These are phyloP conservation scores for Ypsolopha sequella DNA, from an alignment of 2,888 invertebrate genomes.

Conservation along the genomic window DNA sequence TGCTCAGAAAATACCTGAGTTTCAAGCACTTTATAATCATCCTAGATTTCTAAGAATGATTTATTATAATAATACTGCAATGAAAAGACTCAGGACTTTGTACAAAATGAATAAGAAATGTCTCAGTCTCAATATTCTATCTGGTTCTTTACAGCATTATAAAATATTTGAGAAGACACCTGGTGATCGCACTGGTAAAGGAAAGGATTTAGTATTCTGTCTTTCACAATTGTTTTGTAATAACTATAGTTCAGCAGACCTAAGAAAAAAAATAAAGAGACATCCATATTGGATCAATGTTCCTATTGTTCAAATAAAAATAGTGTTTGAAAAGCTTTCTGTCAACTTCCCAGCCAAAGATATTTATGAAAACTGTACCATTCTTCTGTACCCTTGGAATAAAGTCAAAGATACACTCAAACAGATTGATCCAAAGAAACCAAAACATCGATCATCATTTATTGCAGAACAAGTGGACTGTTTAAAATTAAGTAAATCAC, in stretches of 20 bases:
- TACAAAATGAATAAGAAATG: slow-evolving; percentile 51
- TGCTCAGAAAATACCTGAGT: slow-evolving; percentile 48
- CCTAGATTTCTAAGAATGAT: slow-evolving; percentile 60
- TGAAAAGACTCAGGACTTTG: slow-evolving; percentile 35
- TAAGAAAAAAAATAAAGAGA: slow-evolving; percentile 36
- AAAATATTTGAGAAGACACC: slow-evolving; percentile 51
- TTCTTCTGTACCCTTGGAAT: slow-evolving; percentile 58
- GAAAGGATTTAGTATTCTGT: slow-evolving; percentile 53
- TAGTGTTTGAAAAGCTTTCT: slow-evolving; percentile 40
- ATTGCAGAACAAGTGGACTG: slow-evolving; percentile 31
- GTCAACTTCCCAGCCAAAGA: slow-evolving; percentile 35
- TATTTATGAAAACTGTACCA: slow-evolving; percentile 51
- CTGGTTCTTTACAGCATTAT: slow-evolving; percentile 47
- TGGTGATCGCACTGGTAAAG: slow-evolving; percentile 54
- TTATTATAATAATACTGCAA: slow-evolving; percentile 46
- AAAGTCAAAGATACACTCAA: slow-evolving; percentile 37
- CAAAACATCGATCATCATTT: slow-evolving; percentile 6
- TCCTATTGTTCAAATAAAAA: slow-evolving; percentile 48
- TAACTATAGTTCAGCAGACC: slow-evolving; percentile 25
- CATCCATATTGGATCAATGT: slow-evolving; percentile 62
- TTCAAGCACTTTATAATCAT: slow-evolving; percentile 41
- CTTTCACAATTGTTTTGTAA: slow-evolving; percentile 38
- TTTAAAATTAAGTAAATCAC: slow-evolving; percentile 31
- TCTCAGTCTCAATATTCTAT: slow-evolving; percentile 52
- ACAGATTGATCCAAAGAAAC: slow-evolving; percentile 16